Percentiles rank a stretch among this genome's conserved stretches.
These are phyloP conservation scores for Cremastobaeus sp. DNA, from an alignment of 2,888 invertebrate genomes.

Conservation along the genomic window DNA sequence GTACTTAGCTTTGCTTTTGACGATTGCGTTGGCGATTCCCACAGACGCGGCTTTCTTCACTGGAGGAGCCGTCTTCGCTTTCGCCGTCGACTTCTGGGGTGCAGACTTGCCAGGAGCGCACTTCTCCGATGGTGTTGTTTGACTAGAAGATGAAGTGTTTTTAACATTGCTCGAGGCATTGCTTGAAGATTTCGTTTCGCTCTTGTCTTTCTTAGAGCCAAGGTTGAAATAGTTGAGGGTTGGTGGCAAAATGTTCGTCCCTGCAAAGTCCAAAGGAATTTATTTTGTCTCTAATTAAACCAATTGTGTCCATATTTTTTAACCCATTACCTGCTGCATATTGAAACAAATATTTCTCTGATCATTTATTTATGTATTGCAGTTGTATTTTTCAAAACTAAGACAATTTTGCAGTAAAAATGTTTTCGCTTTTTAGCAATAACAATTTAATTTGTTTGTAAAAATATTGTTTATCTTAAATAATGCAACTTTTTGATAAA, in stretches of 20 bases:
- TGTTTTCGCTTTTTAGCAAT: too few species aligned
- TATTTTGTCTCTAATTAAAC: too few species aligned
- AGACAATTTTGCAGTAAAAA: too few species aligned
- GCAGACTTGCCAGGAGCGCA: conserved; percentile 46
- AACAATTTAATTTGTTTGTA: too few species aligned
- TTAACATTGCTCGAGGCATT: conserved; percentile 30
- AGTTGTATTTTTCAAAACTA: too few species aligned
- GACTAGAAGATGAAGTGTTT: conserved; percentile 36
- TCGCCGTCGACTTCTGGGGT: conserved; percentile 66
- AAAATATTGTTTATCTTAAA: too few species aligned
- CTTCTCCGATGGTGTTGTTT: conserved; percentile 19
- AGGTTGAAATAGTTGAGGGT: conserved; percentile 85
- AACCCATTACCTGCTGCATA: too few species aligned
- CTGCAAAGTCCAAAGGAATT: conserved; percentile 70
- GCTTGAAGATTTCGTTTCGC: conserved; percentile 60
- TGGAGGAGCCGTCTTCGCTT: conserved; percentile 72
- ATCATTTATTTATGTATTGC: too few species aligned
- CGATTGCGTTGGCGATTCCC: conserved; percentile 53
- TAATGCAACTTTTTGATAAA: too few species aligned
- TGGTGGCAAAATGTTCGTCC: conserved; percentile 85
- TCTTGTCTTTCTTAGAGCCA: conserved; percentile 70
- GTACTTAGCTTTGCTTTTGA: conserved; percentile 68
- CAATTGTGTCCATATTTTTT: too few species aligned
- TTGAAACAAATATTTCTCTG: too few species aligned
- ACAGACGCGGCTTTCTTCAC: conserved; percentile 65